Evolutionary conservation across 2,797 vertebrate species (phyloP), one percentile per base, ranked within the genome.

Genomic region (Chelonia mydas): DNA sequence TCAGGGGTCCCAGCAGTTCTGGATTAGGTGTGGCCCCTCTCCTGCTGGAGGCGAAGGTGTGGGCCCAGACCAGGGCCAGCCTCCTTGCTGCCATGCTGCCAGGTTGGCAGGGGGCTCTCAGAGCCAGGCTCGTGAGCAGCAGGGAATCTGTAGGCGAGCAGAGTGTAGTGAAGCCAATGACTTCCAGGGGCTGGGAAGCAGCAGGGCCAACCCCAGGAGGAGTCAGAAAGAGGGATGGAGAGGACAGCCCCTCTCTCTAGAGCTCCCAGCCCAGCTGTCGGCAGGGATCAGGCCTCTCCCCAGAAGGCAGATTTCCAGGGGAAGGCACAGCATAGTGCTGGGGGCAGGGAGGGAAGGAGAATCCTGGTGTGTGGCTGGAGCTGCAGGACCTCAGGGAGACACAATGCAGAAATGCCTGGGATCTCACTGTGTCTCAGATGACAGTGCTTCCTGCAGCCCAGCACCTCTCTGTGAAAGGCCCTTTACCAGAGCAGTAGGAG

Each of bases 141-240:
- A 17, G 41, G 37, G 11, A 45, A 61, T 33, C 59, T 7, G 31
- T 7, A 41, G 68, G 68, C 5, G 11, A 74, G 68, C 5, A 33
- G 83, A 89, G 83, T 33, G 86, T 45, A 19, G 53, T 4, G 1
- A 6, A 54, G 19, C 84, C 86, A 80, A 72, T 4, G 33, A 27
- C 17, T 3, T 47, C 49, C 81, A 55, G 55, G 37, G 7, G 33
- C 54, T 53, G 25, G 2, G 0, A 13, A 15, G 3, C 77, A 25
- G 16, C 0, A 3, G 76, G 79, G 74, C 17, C n/a, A 72, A 41
- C 49, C 83, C 72, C 12, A 50, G 53, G 54, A 13, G 31, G 88
- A 72, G 77, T 90, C 87, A 87, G 54, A 91, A 80, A 93, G 61
- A 79, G 33, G 23, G 55, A 53, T 53, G 84, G 7, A 83, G 61